Evolutionary conservation across 2,888 invertebrate genomes (phyloP), one percentile per base, ranked within the genome.

Genomic region (Standfussiana lucernea): DNA sequence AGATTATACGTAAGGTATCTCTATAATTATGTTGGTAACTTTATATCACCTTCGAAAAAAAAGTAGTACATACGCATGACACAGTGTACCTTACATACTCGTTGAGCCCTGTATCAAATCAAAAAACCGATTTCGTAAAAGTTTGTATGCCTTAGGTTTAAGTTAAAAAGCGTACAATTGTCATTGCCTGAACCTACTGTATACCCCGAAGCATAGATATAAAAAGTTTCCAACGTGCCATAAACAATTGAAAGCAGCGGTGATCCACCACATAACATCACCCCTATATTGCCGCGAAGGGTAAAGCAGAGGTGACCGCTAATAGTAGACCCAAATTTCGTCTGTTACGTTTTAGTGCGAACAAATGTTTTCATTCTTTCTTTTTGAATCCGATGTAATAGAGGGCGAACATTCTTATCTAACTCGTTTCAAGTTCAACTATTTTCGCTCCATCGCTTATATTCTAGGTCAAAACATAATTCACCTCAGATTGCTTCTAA

Each of bases 401-500:
- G n/a, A 64, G 7, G n/a, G 8, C 40, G 8, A 64, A 24, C 24
- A 50, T 11, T 50, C 10, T 21, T 42, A 32, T 32, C 73, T 21
- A n/a, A 21, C 15, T 32, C 15, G n/a, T 64, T 40, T 64, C 40
- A 64, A 64, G 64, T 53, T 40, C 21, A 53, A 73, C 40, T 15
- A 53, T 73, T 73, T 42, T 42, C 59, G 32, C 45, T 56, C 40
- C 15, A 56, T 35, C 45, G 82, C 84, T 73, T 69, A 45, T 88
- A 66, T 77, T 89, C 90, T 89, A 79, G 47, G 75, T 87, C 86
- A 72, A 45, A 62, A 71, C 75, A 80, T 84, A 84, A 85, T 82
- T 89, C 88, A 86, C 89, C 84, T 81, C 85, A 91, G 90, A 92
- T 91, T 91, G 91, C 91, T 89, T 90, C 89, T 83, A 89, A 93